A percentile compares a stretch with the other conserved stretches of the same genome.
Evolutionary conservation across 2,113 vertebrate genomes (phyloP).

Genomic region (Syrrhaptes paradoxus): DNA sequence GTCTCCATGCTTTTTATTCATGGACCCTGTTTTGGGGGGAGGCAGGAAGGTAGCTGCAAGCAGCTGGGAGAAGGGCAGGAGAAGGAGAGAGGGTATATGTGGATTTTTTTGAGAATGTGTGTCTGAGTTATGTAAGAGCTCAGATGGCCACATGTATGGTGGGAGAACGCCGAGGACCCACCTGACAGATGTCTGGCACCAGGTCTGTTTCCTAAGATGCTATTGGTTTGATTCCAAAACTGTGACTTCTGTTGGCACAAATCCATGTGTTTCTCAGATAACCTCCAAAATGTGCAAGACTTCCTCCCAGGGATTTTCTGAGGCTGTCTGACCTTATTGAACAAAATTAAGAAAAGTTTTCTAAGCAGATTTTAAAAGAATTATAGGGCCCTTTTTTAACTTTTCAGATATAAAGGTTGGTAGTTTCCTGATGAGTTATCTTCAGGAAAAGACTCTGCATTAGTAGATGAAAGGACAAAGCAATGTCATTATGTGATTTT

Average conservation of each 20-base stretch:
- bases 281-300: background rate
- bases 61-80: background rate
- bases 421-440: background rate
- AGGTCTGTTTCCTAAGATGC: background rate
- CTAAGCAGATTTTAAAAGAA: background rate
- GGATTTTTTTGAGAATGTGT: background rate
- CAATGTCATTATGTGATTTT: background rate
- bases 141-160: background rate
- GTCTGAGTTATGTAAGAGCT: background rate
- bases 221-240: background rate
- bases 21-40: background rate
- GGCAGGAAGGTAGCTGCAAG: background rate
- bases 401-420: background rate
- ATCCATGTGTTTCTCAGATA: background rate
- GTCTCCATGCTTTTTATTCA: background rate
- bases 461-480: background rate
- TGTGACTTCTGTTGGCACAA: background rate
- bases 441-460: background rate
- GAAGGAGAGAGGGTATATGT: accelerated
- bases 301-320: background rate
- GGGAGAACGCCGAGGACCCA: background rate
- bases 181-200: background rate
- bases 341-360: background rate
- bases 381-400: background rate
- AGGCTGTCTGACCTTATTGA: background rate